Conservation (phyloP, 1,140 invertebrate species). For the Anoplophora glabripennis region DNA sequence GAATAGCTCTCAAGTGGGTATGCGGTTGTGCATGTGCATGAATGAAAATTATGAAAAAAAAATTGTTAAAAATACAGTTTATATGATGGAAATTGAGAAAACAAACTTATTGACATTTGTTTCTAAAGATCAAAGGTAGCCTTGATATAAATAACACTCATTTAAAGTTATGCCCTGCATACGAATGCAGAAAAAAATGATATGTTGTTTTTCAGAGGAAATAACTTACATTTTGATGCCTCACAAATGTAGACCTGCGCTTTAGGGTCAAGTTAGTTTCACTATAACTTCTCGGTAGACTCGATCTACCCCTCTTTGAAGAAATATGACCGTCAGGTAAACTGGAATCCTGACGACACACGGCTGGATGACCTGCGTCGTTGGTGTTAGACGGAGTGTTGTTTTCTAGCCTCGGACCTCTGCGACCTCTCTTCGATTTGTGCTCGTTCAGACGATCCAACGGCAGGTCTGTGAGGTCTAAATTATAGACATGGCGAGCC, state of each 20-base stretch:
- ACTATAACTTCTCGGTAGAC: constrained; percentile 55
- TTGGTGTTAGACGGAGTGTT: constrained; percentile 21
- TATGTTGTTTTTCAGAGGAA: neutral
- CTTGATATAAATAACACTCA: no score
- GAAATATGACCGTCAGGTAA: constrained; percentile 37
- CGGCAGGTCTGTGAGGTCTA: constrained; percentile 88
- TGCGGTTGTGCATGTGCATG: no score
- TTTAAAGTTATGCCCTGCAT: no score
- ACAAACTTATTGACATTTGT: no score
- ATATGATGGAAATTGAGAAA: no score
- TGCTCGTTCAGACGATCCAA: constrained; percentile 81
- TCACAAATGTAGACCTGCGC: constrained; percentile 14
- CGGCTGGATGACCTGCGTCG: constrained; percentile 21
- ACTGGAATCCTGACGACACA: constrained; percentile 40
- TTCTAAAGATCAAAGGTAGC: no score
- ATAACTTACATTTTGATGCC: constrained; percentile 29
- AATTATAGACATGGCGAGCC: constrained; percentile 87
- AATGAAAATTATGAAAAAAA: no score
- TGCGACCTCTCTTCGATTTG: constrained; percentile 52
- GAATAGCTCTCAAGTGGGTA: no score
- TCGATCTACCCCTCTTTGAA: constrained; percentile 36
- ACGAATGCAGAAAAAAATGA: no score
- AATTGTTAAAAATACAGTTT: no score
- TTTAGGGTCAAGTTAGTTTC: constrained; percentile 52
- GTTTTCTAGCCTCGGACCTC: constrained; percentile 37